Percentiles rank a stretch among this genome's conserved stretches.
Evolutionary conservation across 2,797 vertebrate genomes (phyloP).

Genomic region (Onychomys leucogaster): DNA sequence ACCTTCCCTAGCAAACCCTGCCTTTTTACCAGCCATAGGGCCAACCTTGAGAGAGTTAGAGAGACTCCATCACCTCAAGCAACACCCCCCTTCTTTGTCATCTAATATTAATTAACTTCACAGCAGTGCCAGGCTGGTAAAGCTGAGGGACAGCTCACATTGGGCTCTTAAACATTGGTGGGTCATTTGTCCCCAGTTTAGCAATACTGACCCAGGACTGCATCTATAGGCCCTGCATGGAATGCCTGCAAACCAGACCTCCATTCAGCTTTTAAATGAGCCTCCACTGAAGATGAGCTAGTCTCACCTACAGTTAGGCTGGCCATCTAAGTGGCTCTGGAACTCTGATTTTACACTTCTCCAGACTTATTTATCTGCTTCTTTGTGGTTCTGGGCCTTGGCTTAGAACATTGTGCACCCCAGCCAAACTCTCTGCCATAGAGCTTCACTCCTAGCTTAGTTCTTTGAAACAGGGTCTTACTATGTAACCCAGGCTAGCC

Average conservation of each 20-base stretch:
- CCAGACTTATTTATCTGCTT: not conserved
- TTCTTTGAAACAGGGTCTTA: not conserved
- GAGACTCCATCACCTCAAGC: not conserved
- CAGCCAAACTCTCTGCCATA: not conserved
- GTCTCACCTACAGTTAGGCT: not conserved
- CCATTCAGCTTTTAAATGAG: not conserved
- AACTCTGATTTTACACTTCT: not conserved
- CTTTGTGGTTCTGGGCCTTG: not conserved
- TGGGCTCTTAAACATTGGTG: not conserved
- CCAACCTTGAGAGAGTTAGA: not conserved
- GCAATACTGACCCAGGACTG: accelerated
- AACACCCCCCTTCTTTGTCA: not conserved
- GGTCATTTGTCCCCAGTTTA: not conserved
- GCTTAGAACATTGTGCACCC: not conserved
- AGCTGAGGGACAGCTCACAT: not conserved
- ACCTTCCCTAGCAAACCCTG: not conserved
- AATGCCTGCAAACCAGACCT: not conserved
- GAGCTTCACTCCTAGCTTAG: not conserved
- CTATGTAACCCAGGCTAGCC: not conserved
- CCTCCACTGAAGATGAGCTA: not conserved
- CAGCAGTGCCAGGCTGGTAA: not conserved
- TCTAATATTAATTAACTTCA: not conserved
- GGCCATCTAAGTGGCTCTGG: not conserved
- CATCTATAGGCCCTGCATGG: accelerated
- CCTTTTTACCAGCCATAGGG: not conserved